phyloP scores from a whole-genome alignment of 2,888 invertebrate genomes.

The Muschampia plurimacula region DNA sequence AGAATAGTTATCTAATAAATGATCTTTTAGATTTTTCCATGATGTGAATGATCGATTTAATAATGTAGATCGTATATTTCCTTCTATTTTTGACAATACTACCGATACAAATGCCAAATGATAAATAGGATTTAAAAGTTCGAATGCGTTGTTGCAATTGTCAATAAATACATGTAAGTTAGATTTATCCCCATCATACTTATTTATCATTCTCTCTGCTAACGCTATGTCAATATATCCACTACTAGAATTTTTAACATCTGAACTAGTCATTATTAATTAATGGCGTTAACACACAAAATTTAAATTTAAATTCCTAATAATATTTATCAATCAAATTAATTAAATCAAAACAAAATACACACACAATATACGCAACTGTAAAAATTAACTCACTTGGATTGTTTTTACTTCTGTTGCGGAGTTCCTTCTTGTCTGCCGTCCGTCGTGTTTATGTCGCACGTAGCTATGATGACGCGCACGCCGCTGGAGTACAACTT shows the following conservation, averaged over 20 bases:
- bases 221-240: not conserved
- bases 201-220: not conserved
- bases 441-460: too few species aligned
- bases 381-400: too few species aligned
- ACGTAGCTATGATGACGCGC: too few species aligned
- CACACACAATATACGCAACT: too few species aligned
- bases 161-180: not conserved
- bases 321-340: not conserved
- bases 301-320: not conserved
- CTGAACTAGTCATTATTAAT: not conserved
- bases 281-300: not conserved
- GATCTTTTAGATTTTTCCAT: slow-evolving; percentile 15
- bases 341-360: not conserved
- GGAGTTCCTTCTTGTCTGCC: too few species aligned
- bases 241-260: not conserved
- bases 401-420: too few species aligned
- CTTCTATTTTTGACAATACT: slow-evolving; percentile 38
- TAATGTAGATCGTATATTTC: slow-evolving; percentile 35
- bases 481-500: too few species aligned
- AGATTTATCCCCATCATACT: not conserved
- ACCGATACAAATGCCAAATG: slow-evolving; percentile 31
- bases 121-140: not conserved
- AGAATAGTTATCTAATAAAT: slow-evolving; percentile 36
- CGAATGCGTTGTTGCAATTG: not conserved
- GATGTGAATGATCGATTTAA: slow-evolving; percentile 14